Base-by-base conservation (phyloP, 2,797 vertebrate species). In the Girardinus metallicus region DNA sequence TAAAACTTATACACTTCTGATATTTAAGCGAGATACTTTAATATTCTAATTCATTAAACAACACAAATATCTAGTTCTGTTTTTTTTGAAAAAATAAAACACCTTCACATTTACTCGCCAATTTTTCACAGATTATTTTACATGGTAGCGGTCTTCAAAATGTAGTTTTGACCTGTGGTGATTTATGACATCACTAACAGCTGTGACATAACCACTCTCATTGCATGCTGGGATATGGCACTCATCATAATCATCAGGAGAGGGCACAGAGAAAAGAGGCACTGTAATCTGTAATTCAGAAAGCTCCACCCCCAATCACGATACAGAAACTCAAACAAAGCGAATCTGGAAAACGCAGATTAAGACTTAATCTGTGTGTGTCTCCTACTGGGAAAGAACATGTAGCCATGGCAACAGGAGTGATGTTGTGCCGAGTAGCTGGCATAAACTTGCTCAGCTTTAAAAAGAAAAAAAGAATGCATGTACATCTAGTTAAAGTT, bases 231-330 rank as follows among this genome's bases (percentile, higher is more conserved):
- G 82, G 82, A 73, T 41, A 43, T 3, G 11, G 21, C 5, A 3
- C 44, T 43, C 53, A n/a, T 68, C 41, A 34, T 44, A 47, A 29
- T 7, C 18, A 51, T 34, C 34, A 51, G 49, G 34, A 49, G 43
- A 72, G 51, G 75, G 74, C 60, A 83, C 47, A 84, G 21, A 29
- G 34, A 79, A 47, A 76, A 57, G 36, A 57, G 39, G 31, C 23
- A 43, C 39, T 51, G 29, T 75, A 66, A 78, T 81, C 79, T 53
- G 44, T 77, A 76, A 82, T 85, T 73, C 75, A 43, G 72, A 53
- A 31, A 41, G 74, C 77, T 51, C 60, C 29, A 12, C 76, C 81
- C 62, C 77, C 4, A 6, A 41, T 21, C 71, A 1, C 44, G n/a
- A 43, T n/a, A 7, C 23, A 53, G 31, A 53, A 36, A 41, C 34